Conservation (phyloP, 2,797 vertebrate species). For the Clamator glandarius region DNA sequence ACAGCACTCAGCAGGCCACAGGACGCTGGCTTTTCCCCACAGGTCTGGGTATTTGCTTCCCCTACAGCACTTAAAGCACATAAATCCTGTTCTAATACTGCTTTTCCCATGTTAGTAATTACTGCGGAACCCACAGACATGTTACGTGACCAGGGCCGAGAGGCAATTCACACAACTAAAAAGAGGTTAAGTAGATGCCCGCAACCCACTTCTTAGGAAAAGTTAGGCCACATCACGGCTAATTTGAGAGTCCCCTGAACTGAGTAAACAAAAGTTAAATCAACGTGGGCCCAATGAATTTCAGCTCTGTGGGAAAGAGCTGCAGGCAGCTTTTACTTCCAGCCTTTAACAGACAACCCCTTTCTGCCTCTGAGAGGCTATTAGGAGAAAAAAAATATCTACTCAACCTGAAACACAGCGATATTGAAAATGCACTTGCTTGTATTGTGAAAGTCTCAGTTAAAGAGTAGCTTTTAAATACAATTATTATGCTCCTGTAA, state of each 20-base stretch:
- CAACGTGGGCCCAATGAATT: not conserved
- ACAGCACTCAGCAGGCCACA: not conserved
- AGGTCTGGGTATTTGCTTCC: not conserved
- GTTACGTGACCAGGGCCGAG: not conserved
- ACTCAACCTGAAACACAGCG: not conserved
- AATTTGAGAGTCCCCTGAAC: not conserved
- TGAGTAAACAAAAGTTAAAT: conserved; percentile 27
- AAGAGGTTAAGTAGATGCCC: not conserved
- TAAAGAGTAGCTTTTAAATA: not conserved
- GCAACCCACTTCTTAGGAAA: not conserved
- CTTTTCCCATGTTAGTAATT: conserved; percentile 4
- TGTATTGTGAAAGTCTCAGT: not conserved
- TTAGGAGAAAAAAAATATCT: not conserved
- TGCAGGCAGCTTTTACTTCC: not conserved
- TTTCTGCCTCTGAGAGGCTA: not conserved
- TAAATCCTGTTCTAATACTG: not conserved
- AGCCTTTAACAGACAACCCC: not conserved
- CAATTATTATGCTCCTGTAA: not conserved
- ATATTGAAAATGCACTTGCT: not conserved
- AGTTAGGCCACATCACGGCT: not conserved
- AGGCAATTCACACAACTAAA: not conserved
- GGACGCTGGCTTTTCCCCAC: not conserved
- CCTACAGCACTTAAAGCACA: not conserved
- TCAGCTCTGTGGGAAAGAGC: not conserved
- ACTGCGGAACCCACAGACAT: not conserved